phyloP scores from a whole-genome alignment of 2,888 invertebrate genomes.

The Polyommatus iphigenia region DNA sequence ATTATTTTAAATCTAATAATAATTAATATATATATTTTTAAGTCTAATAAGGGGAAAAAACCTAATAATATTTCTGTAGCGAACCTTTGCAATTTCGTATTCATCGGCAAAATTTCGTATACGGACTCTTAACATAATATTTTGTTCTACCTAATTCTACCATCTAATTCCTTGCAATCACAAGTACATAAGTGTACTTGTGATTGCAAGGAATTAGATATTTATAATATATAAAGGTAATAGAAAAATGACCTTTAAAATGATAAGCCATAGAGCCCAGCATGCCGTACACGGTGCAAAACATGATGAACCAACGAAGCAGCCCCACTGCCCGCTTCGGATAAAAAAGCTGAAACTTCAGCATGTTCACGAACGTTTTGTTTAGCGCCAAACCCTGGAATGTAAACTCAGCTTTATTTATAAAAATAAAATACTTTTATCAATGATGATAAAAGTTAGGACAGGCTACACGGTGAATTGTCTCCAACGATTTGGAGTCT shows the following conservation, averaged over 20 bases:
- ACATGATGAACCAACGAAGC: conserved; percentile 79
- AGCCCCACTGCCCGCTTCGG: conserved; percentile 78
- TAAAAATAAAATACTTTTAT: no score
- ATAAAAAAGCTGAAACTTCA: conserved; percentile 81
- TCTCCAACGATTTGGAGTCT: not conserved
- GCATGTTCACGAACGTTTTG: conserved; percentile 83
- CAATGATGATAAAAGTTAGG: not conserved
- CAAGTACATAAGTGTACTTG: no score
- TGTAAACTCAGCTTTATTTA: not conserved
- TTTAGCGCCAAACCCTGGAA: conserved; percentile 82
- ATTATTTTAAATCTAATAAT: no score
- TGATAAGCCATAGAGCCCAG: conserved; percentile 53
- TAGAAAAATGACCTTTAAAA: conserved; percentile 58
- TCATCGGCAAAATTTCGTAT: no score
- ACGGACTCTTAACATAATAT: no score
- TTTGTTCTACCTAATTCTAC: no score
- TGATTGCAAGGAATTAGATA: no score
- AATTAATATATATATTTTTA: no score
- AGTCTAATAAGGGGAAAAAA: no score
- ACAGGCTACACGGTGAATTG: not conserved
- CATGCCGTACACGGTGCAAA: conserved; percentile 66
- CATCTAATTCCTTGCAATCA: no score
- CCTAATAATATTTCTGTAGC: no score
- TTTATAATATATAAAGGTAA: not conserved
- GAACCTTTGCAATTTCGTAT: no score